Percentiles rank a stretch among this genome's conserved stretches.
Evolutionary conservation across 1,140 invertebrate genomes (phyloP).

Genomic region (Heliconius hewitsoni): DNA sequence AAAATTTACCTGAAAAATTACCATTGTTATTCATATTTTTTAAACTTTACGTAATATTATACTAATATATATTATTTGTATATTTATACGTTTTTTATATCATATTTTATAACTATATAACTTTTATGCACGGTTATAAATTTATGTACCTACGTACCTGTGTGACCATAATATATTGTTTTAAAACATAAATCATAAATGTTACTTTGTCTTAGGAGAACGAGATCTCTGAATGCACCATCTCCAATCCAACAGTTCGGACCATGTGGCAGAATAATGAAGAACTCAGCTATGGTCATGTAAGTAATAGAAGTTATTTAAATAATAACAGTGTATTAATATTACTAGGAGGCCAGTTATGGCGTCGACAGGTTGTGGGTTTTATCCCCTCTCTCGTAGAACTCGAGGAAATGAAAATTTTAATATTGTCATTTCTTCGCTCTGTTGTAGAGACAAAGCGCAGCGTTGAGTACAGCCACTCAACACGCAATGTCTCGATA

Average conservation of each 20-base stretch:
- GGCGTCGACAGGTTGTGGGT: too few relatives aligned
- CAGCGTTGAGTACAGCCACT: too few relatives aligned
- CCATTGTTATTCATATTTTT: too few relatives aligned
- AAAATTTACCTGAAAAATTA: neutral
- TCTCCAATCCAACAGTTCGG: conserved; percentile 97
- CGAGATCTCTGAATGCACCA: conserved; percentile 95
- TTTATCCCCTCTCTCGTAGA: too few relatives aligned
- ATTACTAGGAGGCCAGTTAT: too few relatives aligned
- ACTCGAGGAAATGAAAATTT: too few relatives aligned
- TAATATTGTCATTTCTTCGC: too few relatives aligned
- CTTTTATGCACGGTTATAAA: neutral
- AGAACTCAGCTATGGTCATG: conserved; percentile 97
- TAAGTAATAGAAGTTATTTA: conserved; percentile 83
- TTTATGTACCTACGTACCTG: neutral
- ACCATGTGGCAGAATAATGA: conserved; percentile 97
- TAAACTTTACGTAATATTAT: too few relatives aligned
- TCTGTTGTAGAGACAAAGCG: too few relatives aligned
- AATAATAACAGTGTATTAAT: neutral
- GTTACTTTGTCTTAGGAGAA: conserved; percentile 87
- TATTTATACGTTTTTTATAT: neutral
- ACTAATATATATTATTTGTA: neutral
- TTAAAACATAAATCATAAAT: neutral
- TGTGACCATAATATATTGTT: neutral
- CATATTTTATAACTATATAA: neutral
- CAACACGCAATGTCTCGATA: too few relatives aligned